A percentile compares a stretch with the other conserved stretches of the same genome.
phyloP scores from a whole-genome alignment of 2,113 vertebrate species.

The Condylura cristata region DNA sequence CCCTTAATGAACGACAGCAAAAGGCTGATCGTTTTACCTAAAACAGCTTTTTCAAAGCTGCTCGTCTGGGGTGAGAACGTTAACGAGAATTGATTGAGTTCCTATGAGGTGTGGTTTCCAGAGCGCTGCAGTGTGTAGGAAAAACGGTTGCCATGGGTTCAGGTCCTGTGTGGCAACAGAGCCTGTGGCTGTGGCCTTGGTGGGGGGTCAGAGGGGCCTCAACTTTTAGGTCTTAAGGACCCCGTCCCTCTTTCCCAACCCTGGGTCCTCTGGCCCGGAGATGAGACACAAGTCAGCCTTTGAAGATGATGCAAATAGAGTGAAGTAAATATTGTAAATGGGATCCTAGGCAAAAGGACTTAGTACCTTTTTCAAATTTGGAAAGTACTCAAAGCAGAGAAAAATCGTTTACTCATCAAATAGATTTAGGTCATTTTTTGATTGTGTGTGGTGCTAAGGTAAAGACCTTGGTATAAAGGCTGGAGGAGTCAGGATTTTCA shows the following conservation, averaged over 20 bases:
- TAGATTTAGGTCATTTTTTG: constrained; percentile 12
- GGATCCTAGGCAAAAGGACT: neutral
- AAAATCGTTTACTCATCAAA: constrained; percentile 20
- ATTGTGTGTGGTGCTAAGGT: no score
- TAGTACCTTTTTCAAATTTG: neutral
- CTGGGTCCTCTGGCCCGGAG: neutral
- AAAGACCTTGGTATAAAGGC: no score
- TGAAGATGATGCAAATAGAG: neutral
- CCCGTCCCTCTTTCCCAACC: neutral
- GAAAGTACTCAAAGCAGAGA: neutral
- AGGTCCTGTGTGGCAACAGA: neutral
- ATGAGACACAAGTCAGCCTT: neutral
- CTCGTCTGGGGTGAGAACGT: constrained; percentile 57
- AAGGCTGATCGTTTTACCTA: constrained; percentile 81
- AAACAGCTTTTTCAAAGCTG: constrained; percentile 71
- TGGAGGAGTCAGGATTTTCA: constrained; percentile 22
- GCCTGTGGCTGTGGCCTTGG: neutral
- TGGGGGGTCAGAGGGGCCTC: neutral
- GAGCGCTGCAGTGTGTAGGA: neutral
- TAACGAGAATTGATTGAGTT: constrained; percentile 71
- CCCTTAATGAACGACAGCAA: constrained; percentile 83
- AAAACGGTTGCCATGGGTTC: constrained; percentile 2
- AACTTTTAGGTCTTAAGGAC: neutral
- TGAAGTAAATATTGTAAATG: constrained; percentile 38
- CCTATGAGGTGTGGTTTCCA: neutral